phyloP scores from a whole-genome alignment of 2,113 vertebrate genomes.

The Rhinolophus ferrumequinum region DNA sequence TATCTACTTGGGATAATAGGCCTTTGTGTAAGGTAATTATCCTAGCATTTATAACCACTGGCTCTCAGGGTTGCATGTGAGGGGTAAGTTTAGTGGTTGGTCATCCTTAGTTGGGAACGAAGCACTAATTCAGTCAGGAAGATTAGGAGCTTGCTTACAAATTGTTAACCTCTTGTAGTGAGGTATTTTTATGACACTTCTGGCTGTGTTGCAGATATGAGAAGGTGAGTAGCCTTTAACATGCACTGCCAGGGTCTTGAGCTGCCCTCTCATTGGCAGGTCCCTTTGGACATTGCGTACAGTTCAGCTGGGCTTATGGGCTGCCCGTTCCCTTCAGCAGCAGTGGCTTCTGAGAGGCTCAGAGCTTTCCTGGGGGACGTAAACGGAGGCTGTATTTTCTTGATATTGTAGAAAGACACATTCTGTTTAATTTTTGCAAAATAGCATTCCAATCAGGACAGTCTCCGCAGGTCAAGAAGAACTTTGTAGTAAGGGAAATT shows the following conservation, averaged over 20 bases:
- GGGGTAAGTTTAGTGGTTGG: not conserved
- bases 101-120: not conserved
- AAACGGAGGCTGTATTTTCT: not conserved
- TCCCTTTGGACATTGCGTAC: rapidly evolving
- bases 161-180: not conserved
- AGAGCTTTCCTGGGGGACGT: rapidly evolving
- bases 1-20: not conserved
- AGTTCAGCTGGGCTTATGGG: rapidly evolving
- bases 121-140: not conserved
- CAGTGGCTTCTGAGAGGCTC: rapidly evolving
- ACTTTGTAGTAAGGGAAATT: not conserved
- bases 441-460: not conserved
- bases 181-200: no score
- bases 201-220: not conserved
- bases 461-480: not conserved
- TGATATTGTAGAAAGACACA: not conserved
- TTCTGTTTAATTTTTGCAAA: not conserved
- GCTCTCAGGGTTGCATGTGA: not conserved
- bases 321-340: rapidly evolving
- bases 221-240: not conserved
- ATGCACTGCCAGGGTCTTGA: no score
- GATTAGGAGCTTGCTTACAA: not conserved
- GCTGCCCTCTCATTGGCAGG: no score
- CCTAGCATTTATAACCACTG: not conserved
- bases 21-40: not conserved